Conservation (phyloP, 2,113 vertebrate genomes). For the Clupea harengus region DNA sequence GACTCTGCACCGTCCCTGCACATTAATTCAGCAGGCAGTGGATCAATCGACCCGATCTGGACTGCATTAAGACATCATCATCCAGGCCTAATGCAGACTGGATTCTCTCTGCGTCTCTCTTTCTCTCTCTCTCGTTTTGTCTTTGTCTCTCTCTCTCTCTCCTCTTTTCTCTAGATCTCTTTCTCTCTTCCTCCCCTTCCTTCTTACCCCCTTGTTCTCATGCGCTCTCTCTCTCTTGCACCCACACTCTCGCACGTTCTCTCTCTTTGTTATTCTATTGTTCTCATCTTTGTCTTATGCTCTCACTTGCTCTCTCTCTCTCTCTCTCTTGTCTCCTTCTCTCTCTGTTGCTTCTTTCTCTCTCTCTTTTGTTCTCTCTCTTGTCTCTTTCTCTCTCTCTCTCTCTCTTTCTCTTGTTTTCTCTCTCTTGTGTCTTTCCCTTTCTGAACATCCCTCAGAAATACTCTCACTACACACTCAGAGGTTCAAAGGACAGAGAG, state of each 20-base stretch:
- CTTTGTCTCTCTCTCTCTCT: background rate
- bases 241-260: too few species aligned
- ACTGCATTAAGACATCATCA: conserved; percentile 45
- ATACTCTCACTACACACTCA: background rate
- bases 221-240: too few species aligned
- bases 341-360: background rate
- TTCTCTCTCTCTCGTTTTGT: background rate
- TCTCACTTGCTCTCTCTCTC: background rate
- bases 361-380: background rate
- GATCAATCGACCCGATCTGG: conserved; percentile 32
- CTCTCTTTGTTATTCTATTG: background rate
- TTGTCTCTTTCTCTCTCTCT: background rate
- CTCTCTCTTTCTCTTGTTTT: background rate
- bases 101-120: conserved; percentile 24
- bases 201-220: background rate
- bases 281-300: background rate
- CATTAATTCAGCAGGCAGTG: conserved; percentile 32
- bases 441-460: background rate
- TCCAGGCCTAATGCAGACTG: conserved; percentile 14
- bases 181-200: background rate
- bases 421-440: too few species aligned
- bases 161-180: background rate
- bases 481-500: background rate
- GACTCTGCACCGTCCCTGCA: conserved; percentile 33
- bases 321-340: background rate